Evolutionary conservation across 2,888 invertebrate species (phyloP).

Genomic region (Unio pictorum): DNA sequence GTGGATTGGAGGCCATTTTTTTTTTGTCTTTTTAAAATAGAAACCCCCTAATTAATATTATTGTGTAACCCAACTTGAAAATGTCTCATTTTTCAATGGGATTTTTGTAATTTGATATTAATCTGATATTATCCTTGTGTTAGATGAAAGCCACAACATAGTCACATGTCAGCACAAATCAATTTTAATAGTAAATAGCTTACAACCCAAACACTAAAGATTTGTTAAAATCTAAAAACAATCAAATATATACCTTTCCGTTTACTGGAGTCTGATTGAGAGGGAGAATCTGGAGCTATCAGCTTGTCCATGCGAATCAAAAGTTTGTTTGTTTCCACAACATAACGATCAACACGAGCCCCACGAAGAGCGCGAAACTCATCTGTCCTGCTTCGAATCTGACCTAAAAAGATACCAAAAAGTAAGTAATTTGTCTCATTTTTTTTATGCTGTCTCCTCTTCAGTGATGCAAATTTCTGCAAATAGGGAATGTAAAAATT

Average conservation of each 20-base stretch:
- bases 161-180: background rate
- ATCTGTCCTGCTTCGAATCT: constrained; percentile 79
- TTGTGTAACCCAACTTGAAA: too few relatives aligned
- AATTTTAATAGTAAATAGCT: background rate
- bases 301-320: constrained; percentile 94
- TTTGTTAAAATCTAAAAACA: too few relatives aligned
- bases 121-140: too few relatives aligned
- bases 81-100: too few relatives aligned
- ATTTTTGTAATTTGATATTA: too few relatives aligned
- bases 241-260: constrained; percentile 62
- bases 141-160: too few relatives aligned
- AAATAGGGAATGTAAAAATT: too few relatives aligned
- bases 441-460: background rate
- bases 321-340: constrained; percentile 95
- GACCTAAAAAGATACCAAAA: constrained; percentile 71
- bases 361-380: constrained; percentile 82
- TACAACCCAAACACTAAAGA: too few relatives aligned
- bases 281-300: constrained; percentile 83
- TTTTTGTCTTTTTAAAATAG: too few relatives aligned
- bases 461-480: background rate
- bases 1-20: too few relatives aligned
- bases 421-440: background rate
- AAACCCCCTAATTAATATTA: too few relatives aligned
- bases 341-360: constrained; percentile 86
- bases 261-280: constrained; percentile 72